A percentile compares a stretch with the other conserved stretches of the same genome.
These are phyloP conservation scores for Notarius quadriscutis DNA, from an alignment of 2,113 vertebrate genomes.

Conservation along the genomic window DNA sequence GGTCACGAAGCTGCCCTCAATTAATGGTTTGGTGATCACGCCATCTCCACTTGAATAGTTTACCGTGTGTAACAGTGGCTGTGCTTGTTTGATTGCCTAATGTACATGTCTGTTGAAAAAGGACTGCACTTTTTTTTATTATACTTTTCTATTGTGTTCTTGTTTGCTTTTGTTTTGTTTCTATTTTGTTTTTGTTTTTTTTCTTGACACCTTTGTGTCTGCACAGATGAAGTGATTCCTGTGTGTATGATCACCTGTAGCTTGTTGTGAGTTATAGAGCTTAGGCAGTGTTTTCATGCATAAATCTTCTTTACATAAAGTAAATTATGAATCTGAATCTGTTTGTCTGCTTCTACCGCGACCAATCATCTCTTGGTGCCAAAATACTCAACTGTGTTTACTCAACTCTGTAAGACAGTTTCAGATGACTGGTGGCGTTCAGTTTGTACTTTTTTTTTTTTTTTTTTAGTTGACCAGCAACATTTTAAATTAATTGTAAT, in stretches of 20 bases:
- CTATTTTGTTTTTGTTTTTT: conserved; percentile 6
- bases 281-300: conserved; percentile 23
- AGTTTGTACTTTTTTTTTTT: not conserved
- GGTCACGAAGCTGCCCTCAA: conserved; percentile 30
- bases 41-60: conserved; percentile 47
- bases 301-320: not conserved
- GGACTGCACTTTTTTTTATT: conserved; percentile 32
- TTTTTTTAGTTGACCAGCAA: conserved; percentile 22
- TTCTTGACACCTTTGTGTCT: conserved; percentile 38
- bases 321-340: conserved; percentile 31
- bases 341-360: conserved; percentile 33
- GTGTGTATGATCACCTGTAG: conserved; percentile 39
- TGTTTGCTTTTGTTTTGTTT: not conserved
- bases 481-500: conserved; percentile 15
- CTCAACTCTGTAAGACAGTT: conserved; percentile 20
- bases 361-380: conserved; percentile 51
- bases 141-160: conserved; percentile 19
- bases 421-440: conserved; percentile 24
- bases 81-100: conserved; percentile 36
- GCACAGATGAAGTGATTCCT: conserved; percentile 48
- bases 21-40: conserved; percentile 32
- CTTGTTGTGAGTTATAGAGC: conserved; percentile 28
- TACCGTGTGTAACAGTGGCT: conserved; percentile 32
- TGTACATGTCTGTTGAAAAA: conserved; percentile 31
- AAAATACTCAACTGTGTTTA: conserved; percentile 41